Evolutionary conservation across 1,140 invertebrate genomes (phyloP).

Genomic region (Coenobita brevimanus): DNA sequence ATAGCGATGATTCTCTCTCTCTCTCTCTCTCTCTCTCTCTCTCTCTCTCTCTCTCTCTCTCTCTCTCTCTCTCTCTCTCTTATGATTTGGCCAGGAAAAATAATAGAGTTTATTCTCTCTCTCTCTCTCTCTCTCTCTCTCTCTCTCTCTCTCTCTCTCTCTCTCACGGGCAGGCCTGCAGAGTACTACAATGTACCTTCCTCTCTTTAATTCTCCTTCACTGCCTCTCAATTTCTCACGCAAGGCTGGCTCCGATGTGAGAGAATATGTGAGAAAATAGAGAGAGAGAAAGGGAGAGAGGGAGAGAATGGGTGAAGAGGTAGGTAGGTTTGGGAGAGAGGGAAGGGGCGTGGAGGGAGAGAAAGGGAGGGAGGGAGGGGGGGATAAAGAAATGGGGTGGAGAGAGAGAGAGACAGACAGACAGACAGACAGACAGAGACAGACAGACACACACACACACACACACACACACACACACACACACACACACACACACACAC

Average conservation of each 20-base stretch:
- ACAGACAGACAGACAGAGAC: background rate
- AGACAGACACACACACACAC: background rate
- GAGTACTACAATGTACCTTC: too few relatives aligned
- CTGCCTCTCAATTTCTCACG: background rate
- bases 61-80: background rate
- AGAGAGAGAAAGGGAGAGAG: too few relatives aligned
- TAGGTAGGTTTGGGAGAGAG: too few relatives aligned
- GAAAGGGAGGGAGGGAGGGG: too few relatives aligned
- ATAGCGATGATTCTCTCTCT: background rate
- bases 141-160: slow-evolving; percentile 28
- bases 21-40: background rate
- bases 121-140: slow-evolving; percentile 32
- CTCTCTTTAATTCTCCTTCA: background rate
- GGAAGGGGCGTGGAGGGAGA: too few relatives aligned
- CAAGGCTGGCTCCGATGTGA: too few relatives aligned
- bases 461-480: slow-evolving; percentile 6
- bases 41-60: background rate
- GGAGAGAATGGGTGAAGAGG: too few relatives aligned
- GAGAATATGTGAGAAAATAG: too few relatives aligned
- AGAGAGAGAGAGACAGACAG: background rate
- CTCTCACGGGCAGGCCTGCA: too few relatives aligned
- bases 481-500: background rate
- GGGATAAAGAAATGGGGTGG: too few relatives aligned
- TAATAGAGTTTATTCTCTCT: background rate
- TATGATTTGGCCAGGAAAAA: too few relatives aligned